Conservation (phyloP, 2,797 vertebrate species). For the Xyrichtys novacula region DNA sequence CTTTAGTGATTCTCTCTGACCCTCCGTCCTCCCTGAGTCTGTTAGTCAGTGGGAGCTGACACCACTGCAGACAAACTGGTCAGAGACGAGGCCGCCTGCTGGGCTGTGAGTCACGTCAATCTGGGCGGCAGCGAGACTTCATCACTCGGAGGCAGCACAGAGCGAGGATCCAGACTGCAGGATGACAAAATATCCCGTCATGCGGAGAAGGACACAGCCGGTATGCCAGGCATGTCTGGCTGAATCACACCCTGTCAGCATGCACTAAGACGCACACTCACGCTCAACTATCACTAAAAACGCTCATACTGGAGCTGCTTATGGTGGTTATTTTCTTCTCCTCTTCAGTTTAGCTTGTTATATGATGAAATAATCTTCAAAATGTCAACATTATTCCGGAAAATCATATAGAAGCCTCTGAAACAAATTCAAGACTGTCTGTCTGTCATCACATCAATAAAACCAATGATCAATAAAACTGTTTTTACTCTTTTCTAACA, state of each 20-base stretch:
- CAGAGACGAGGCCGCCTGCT: slow-evolving; percentile 49
- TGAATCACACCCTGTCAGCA: slow-evolving; percentile 37
- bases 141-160: slow-evolving; percentile 33
- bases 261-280: slow-evolving; percentile 25
- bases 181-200: slow-evolving; percentile 58
- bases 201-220: slow-evolving; percentile 38
- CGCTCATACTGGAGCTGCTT: slow-evolving; percentile 7
- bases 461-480: neutral
- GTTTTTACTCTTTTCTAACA: too few species aligned
- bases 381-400: neutral
- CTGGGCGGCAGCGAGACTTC: slow-evolving; percentile 51
- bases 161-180: slow-evolving; percentile 59
- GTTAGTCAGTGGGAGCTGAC: slow-evolving; percentile 55
- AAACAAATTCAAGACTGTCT: too few species aligned
- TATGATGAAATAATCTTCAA: neutral
- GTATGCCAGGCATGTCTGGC: slow-evolving; percentile 61
- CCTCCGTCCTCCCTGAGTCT: slow-evolving; percentile 10
- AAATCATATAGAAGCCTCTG: neutral
- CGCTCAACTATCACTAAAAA: slow-evolving; percentile 7
- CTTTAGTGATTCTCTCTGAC: slow-evolving; percentile 12
- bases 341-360: slow-evolving; percentile 3
- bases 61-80: slow-evolving; percentile 51
- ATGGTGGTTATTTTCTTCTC: neutral
- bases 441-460: neutral
- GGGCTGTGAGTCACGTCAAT: slow-evolving; percentile 68